Evolutionary conservation across 2,797 vertebrate species (phyloP).

Genomic region (Neosalanx taihuensis): DNA sequence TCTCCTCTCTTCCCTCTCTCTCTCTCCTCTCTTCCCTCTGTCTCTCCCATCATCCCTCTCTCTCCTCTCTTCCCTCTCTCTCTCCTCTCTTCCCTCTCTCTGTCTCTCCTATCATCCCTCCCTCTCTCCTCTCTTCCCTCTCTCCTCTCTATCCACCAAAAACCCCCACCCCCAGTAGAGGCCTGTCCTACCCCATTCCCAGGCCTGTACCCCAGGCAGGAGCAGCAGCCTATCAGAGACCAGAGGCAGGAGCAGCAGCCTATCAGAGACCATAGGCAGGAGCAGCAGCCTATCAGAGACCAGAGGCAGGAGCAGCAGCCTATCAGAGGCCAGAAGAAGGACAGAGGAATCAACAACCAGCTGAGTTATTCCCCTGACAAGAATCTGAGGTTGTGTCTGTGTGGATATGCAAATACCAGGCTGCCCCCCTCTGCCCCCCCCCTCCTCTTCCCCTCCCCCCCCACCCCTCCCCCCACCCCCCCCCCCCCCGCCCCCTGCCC

Average conservation of each 20-base stretch:
- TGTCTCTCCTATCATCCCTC: too few species aligned
- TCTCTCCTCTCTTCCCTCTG: too few species aligned
- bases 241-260: slow-evolving; percentile 7
- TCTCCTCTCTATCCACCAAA: too few species aligned
- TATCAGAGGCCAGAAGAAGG: slow-evolving; percentile 83
- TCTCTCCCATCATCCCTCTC: too few species aligned
- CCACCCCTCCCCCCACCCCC: slow-evolving; percentile 28
- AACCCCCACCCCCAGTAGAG: too few species aligned
- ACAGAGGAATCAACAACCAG: slow-evolving; percentile 81
- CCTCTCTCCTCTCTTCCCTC: too few species aligned
- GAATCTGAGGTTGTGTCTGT: slow-evolving; percentile 80
- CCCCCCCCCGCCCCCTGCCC: not conserved
- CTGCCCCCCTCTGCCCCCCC: slow-evolving; percentile 29
- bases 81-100: slow-evolving; percentile 48
- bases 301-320: slow-evolving; percentile 68
- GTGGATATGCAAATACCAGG: slow-evolving; percentile 89
- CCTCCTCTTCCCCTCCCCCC: too few species aligned
- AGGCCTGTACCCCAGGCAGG: too few species aligned
- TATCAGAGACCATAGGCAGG: slow-evolving; percentile 83
- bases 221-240: slow-evolving; percentile 83
- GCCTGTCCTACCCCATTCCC: too few species aligned
- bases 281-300: slow-evolving; percentile 72
- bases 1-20: too few species aligned
- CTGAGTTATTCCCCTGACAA: slow-evolving; percentile 83
- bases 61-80: too few species aligned